Evolutionary conservation across 2,888 invertebrate genomes (phyloP), one percentile per base, ranked within the genome.

Genomic region (Lobophora halterata): DNA sequence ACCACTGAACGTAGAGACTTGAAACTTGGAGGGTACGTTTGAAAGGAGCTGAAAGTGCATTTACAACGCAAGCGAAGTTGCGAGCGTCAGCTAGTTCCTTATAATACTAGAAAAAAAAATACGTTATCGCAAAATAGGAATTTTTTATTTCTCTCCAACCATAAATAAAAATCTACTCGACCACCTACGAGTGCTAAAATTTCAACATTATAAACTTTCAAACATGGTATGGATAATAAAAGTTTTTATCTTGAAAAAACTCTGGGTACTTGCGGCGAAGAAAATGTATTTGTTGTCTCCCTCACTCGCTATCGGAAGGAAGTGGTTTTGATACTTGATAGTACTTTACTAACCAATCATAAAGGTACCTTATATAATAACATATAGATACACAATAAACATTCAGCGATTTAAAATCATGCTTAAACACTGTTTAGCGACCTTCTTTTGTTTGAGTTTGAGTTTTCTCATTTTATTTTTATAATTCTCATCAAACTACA

Each of bases 211-310:
- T 39, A 44, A 44, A 52, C 36, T 46, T 34, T 39, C 38, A 41
- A 46, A 49, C 42, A 49, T 52, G 52, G 46, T 41, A 31, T 13
- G 39, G 49, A 40, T 45, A 49, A 46, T 45, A 52, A 52, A 49
- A n/a, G n/a, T 36, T 52, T 52, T 49, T 52, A 47, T 49, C 47
- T 46, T 30, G 36, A 35, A 49, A 51, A 49, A 49, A 47, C 36
- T 61, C 55, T 52, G 60, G 50, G 66, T 46, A 52, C 46, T 62
- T 42, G 63, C 50, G 56, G 58, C 36, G 64, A 65, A 71, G 78
- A 79, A 81, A 80, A 81, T 74, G 68, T 67, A 62, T 49, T 53
- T 73, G 56, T 61, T 37, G 46, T 64, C 74, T 42, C 52, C 85
- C 71, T 47, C 74, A 49, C 81, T 54, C 61, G 56, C 61, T 72